These are phyloP conservation scores for Morbakka virulenta DNA, from an alignment of 30 jellyfish, hydroid and myxozoan genomes.

Conservation along the genomic window DNA sequence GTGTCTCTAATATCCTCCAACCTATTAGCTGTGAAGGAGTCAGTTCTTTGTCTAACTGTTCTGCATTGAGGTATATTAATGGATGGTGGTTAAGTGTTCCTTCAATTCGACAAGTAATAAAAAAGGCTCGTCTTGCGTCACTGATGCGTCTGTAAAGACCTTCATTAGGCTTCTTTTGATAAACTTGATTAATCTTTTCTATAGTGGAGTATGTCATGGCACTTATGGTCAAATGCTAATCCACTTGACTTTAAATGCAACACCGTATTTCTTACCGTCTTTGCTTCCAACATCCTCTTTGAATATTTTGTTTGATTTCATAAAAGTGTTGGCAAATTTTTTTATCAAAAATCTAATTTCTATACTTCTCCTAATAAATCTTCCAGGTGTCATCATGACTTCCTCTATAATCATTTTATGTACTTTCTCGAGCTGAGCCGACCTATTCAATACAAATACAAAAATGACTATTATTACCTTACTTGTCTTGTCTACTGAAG, in stretches of 20 bases:
- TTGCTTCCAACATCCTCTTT: no score
- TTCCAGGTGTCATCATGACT: background rate
- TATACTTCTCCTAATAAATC: constrained; percentile 31
- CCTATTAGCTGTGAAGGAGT: constrained; percentile 25
- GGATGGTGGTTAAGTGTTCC: constrained; percentile 11
- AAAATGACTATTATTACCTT: constrained; percentile 17
- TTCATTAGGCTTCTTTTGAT: background rate
- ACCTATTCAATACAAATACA: constrained; percentile 11
- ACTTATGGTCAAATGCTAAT: background rate
- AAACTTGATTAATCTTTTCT: constrained; percentile 12
- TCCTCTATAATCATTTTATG: background rate
- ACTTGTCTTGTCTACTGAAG: constrained; percentile 18
- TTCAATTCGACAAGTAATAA: constrained; percentile 1
- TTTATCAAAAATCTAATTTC: background rate
- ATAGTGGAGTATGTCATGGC: constrained; percentile 5
- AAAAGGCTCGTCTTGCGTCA: constrained; percentile 9
- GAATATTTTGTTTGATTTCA: background rate
- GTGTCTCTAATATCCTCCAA: constrained; percentile 3
- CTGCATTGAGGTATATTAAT: constrained; percentile 5
- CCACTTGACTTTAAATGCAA: constrained; percentile 16
- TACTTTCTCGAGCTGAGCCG: constrained; percentile 27
- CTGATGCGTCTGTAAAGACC: constrained; percentile 10
- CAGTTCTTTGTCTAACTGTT: constrained; percentile 1
- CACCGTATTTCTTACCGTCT: background rate
- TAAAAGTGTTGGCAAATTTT: constrained; percentile 23